Percentiles rank a stretch among this genome's conserved stretches.
These are phyloP conservation scores for Panurus biarmicus DNA, from an alignment of 2,113 vertebrate species.

Conservation along the genomic window DNA sequence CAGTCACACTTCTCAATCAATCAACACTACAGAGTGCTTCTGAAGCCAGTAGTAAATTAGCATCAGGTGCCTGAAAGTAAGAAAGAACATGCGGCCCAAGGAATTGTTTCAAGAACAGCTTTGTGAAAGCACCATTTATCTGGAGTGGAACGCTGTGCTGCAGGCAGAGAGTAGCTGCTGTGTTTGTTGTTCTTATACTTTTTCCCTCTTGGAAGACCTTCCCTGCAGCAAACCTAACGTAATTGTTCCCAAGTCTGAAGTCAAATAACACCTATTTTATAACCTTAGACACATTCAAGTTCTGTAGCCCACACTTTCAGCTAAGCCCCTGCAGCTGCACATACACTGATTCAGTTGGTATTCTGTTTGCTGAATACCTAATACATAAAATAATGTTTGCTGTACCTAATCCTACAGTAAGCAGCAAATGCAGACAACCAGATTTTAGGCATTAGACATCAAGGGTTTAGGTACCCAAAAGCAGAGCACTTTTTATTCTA, in stretches of 20 bases:
- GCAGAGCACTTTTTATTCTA: background rate
- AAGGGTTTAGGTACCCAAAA: background rate
- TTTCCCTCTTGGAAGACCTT: background rate
- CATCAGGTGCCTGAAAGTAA: background rate
- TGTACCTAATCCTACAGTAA: background rate
- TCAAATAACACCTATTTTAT: background rate
- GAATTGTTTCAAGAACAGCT: background rate
- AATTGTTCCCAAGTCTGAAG: background rate
- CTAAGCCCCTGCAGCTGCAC: background rate
- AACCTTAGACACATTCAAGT: background rate
- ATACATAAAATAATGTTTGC: no score
- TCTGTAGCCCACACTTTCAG: background rate
- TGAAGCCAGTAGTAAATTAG: background rate
- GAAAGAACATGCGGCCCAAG: background rate
- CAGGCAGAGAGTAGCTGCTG: background rate
- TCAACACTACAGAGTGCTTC: background rate
- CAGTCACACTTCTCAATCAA: background rate
- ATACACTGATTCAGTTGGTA: background rate
- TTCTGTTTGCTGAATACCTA: background rate
- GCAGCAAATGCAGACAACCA: background rate
- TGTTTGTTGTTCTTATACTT: background rate
- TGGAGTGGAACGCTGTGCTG: background rate
- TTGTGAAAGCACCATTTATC: background rate
- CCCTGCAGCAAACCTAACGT: background rate
- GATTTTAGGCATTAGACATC: background rate